Conservation (phyloP, 2,113 vertebrate species). For the Anarhynchus alexandrinus region DNA sequence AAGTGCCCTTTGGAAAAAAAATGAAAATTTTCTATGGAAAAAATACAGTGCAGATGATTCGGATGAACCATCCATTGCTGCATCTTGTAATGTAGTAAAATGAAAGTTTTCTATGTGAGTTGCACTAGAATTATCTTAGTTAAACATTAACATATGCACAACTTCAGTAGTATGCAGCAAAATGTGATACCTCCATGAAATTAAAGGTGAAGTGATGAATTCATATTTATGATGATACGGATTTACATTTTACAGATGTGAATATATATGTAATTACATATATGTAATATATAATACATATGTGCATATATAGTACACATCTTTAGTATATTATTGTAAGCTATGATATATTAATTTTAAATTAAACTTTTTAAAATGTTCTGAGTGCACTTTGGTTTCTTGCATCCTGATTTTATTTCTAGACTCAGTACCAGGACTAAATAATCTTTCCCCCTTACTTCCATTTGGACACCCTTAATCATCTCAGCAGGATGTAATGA, state of each 20-base stretch:
- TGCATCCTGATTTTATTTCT: not conserved
- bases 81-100: not conserved
- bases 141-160: not conserved
- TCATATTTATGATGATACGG: not conserved
- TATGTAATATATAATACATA: not conserved
- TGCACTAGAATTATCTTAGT: not conserved
- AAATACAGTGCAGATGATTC: constrained; percentile 47
- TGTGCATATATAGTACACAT: not conserved
- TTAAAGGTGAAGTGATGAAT: not conserved
- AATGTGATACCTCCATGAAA: not conserved
- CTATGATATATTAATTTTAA: not conserved
- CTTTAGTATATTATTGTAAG: not conserved
- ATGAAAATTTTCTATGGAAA: constrained; percentile 94
- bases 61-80: not conserved
- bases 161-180: not conserved
- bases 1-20: constrained; percentile 87
- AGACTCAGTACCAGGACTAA: not conserved
- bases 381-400: not conserved
- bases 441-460: not conserved
- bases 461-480: not conserved
- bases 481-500: not conserved
- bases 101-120: not conserved
- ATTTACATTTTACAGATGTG: not conserved
- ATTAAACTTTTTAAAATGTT: not conserved
- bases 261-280: not conserved